Evolutionary conservation across 1,140 invertebrate genomes (phyloP), one percentile per base, ranked within the genome.

Genomic region (Cephus cinctus): DNA sequence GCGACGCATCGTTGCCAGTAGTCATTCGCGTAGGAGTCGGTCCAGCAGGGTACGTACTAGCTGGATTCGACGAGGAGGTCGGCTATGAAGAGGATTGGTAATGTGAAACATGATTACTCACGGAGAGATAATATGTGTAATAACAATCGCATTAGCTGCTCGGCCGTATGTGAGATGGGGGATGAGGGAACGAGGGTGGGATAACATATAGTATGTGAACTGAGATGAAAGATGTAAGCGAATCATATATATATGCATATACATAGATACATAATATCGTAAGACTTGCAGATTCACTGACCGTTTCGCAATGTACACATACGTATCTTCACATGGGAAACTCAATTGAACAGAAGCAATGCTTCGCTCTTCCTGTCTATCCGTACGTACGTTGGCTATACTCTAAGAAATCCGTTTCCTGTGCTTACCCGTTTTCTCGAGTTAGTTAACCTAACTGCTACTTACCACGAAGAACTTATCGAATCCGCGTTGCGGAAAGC

Each of bases 81-180:
- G 52, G 25, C 6, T 8, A 6, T n/a, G 25, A n/a, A n/a, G n/a
- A 43, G 53, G 49, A 69, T 58, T 55, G 63, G 67, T 69, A 73
- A 73, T 69, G 66, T 56, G 63, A 71, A 71, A 65, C 63, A 67
- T 73, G 71, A 73, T 74, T 73, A 71, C 69, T 69, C 61, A 62
- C 56, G 59, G 58, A 61, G 65, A 71, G 71, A 69, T 69, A 71
- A 74, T 71, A 68, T 61, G 59, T 65, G 66, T 71, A 73, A 71
- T 73, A 71, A 73, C 66, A 69, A 71, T 68, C 66, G 65, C 67
- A 69, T 69, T 69, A 72, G 63, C 63, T n/a, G n/a, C n/a, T n/a
- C 50, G 56, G 56, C 58, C 56, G 44, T 61, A 56, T 53, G 16
- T 9, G 11, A 16, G 11, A 16, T 9, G 35, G 16, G 35, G 32